Evolutionary conservation across 2,888 invertebrate species (phyloP), one percentile per base, ranked within the genome.

Genomic region (Acrobasis suavella): DNA sequence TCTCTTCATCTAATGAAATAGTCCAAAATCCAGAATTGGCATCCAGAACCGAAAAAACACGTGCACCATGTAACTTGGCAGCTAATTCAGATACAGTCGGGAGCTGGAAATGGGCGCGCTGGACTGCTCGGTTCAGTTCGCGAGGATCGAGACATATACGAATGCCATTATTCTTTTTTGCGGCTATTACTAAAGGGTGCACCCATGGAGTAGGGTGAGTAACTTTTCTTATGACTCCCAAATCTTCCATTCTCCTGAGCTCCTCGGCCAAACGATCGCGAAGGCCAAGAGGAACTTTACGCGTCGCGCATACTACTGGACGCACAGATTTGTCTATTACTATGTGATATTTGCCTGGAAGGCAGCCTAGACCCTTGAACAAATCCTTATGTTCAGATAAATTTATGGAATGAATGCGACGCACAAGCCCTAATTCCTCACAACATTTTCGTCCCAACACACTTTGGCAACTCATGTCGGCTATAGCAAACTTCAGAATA

Each of bases 281-380:
- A 39, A 39, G 39, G 10, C 39, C 39, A 9, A 50, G 16, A n/a
- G 65, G 66, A 14, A 68, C 61, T 22, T 67, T 68, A 9, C 68
- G 64, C 37, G 63, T 17, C 1, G 66, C 64, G 58, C 69, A 60
- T 1, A 65, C 58, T 9, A 65, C 69, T 6, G 67, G 65, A 39
- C 15, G 32, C 16, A 68, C 62, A 3, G 39, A 37, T 50, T 58
- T 50, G 50, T 67, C 63, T 1, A 67, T 17, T 1, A 67, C 62
- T 15, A 68, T 68, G 16, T 65, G 58, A 38, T 65, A 65, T 37
- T 67, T 56, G 1, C 66, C 68, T 0, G 65, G 65, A 32, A 69
- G 60, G 58, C 65, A 65, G 1, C 68, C 66, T 14, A 66, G 14
- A 9, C 68, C 68, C 12, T 37, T 32, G n/a, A 65, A 65, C 7